Evolutionary conservation across 2,113 vertebrate genomes (phyloP).

Genomic region (Heliornis fulica): DNA sequence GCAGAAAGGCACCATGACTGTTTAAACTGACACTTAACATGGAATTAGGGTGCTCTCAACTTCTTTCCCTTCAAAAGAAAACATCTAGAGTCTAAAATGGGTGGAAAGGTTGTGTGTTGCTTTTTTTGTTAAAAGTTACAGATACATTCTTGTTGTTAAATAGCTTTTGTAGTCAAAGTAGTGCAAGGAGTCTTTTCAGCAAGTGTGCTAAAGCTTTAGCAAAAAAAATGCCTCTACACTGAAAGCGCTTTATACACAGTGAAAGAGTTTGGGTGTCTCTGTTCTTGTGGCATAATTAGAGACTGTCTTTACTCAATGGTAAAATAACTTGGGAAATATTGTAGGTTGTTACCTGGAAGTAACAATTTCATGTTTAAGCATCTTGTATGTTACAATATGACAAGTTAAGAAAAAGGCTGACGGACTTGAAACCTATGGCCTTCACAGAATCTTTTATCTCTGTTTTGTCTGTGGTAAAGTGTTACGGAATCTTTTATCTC

Average conservation of each 20-base stretch:
- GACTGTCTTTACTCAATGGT: not conserved
- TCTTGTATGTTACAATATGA: not conserved
- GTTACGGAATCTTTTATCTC: conserved; percentile 47
- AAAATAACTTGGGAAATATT: not conserved
- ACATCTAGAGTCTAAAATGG: not conserved
- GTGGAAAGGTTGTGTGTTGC: not conserved
- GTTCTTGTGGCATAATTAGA: not conserved
- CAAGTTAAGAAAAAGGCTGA: not conserved
- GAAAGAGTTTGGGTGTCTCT: not conserved
- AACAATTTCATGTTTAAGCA: not conserved
- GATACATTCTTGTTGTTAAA: not conserved
- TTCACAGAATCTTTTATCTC: conserved; percentile 45
- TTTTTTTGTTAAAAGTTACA: not conserved
- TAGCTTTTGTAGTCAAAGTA: not conserved
- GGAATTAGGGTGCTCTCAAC: not conserved
- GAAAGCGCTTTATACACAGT: not conserved
- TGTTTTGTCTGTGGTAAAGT: not conserved
- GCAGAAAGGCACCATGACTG: not conserved
- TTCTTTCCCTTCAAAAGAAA: not conserved
- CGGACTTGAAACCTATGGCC: not conserved
- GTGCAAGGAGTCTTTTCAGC: not conserved
- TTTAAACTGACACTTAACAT: not conserved
- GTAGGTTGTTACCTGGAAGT: not conserved
- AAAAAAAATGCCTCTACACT: not conserved
- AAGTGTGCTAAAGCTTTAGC: not conserved